Conservation (phyloP, 2,888 invertebrate genomes). For the Torymus auratus region DNA sequence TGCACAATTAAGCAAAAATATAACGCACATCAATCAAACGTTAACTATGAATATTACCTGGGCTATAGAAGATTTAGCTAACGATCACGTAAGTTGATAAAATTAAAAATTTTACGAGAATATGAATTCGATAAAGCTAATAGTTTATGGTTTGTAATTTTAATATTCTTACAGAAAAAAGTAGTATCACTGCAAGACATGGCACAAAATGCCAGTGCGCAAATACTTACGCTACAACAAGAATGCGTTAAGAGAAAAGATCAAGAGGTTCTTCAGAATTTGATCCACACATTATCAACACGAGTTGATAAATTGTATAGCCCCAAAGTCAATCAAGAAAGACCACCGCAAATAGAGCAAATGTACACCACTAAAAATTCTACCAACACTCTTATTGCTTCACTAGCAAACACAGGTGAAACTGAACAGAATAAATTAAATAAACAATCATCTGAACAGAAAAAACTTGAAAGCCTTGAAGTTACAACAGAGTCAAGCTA, state of each 20-base stretch:
- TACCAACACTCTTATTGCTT: slow-evolving; percentile 61
- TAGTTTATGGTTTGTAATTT: slow-evolving; percentile 26
- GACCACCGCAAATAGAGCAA: slow-evolving; percentile 65
- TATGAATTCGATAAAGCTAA: slow-evolving; percentile 19
- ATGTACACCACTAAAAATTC: slow-evolving; percentile 66
- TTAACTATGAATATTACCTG: slow-evolving; percentile 75
- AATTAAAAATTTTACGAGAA: slow-evolving; percentile 8
- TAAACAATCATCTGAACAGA: slow-evolving; percentile 9
- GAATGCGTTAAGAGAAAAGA: slow-evolving; percentile 68
- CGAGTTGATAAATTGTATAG: slow-evolving; percentile 34
- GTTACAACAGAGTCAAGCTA: slow-evolving; percentile 40
- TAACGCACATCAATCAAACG: slow-evolving; percentile 75
- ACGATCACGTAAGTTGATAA: slow-evolving; percentile 74
- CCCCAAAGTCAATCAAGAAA: slow-evolving; percentile 39
- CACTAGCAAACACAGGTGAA: slow-evolving; percentile 54
- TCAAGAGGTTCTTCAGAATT: slow-evolving; percentile 50
- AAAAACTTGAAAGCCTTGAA: slow-evolving; percentile 12
- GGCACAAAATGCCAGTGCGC: slow-evolving; percentile 74
- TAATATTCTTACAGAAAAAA: slow-evolving; percentile 68
- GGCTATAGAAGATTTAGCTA: slow-evolving; percentile 75
- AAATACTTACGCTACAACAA: slow-evolving; percentile 74
- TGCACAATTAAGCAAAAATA: slow-evolving; percentile 72
- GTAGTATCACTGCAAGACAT: slow-evolving; percentile 74
- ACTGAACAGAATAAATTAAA: background rate
- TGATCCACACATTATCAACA: slow-evolving; percentile 25